These are phyloP conservation scores for Ardeotis arabs DNA, from an alignment of 2,113 vertebrate species.

Conservation along the genomic window DNA sequence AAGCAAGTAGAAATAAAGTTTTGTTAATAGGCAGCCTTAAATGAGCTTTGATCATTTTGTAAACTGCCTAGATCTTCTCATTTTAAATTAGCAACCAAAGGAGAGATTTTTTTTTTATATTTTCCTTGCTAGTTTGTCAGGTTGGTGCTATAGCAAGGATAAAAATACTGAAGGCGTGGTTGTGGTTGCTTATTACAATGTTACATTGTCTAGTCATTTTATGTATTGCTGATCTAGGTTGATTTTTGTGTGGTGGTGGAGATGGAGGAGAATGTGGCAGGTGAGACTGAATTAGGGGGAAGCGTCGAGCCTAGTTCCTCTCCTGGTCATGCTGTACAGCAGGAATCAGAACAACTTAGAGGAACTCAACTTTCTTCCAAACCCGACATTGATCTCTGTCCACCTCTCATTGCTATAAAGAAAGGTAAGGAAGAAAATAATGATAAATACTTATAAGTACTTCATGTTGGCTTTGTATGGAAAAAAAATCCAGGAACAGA, in stretches of 20 bases:
- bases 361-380: neutral
- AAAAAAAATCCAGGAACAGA: neutral
- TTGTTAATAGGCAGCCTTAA: neutral
- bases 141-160: neutral
- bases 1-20: neutral
- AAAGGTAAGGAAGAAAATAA: conserved; percentile 50
- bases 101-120: neutral
- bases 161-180: neutral
- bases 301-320: neutral
- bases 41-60: neutral
- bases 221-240: neutral
- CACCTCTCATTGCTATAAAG: conserved; percentile 53
- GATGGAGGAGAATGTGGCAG: conserved; percentile 50
- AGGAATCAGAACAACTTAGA: neutral
- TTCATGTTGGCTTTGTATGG: neutral
- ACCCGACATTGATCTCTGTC: neutral
- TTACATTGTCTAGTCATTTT: neutral
- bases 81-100: neutral
- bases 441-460: neutral
- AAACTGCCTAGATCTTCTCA: neutral
- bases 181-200: neutral
- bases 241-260: neutral
- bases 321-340: neutral
- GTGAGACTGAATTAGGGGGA: neutral
- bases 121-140: neutral